Base-by-base conservation (phyloP, 2,113 vertebrate genomes). In the Smithornis capensis region DNA sequence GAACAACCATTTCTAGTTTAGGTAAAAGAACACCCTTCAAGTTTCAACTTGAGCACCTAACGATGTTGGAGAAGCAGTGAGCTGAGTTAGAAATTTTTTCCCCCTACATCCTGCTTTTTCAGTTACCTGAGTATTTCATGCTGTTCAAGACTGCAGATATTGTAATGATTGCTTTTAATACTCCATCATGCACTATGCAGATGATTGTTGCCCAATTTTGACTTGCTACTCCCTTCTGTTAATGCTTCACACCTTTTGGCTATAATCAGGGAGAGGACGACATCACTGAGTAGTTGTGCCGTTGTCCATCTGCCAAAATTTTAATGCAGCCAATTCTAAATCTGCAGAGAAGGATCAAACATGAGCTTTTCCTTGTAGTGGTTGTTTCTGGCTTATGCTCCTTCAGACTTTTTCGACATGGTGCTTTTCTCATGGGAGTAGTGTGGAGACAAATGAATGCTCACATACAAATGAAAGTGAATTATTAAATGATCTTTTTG, bases 31-130 rank as follows among this genome's bases (percentile, higher is more conserved):
- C 19, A 28, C 0, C 4, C 22, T 31, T 81, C 27, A 65, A 5
- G 23, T 64, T 68, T 50, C 23, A 86, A 42, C 63, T 75, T 71
- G 18, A 83, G 35, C n/a, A n/a, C n/a, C n/a, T n/a, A n/a, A n/a
- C n/a, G n/a, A n/a, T n/a, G n/a, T n/a, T n/a, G n/a, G 16, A 68
- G 31, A n/a, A 64, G 38, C 24, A 57, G 3, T 10, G 59, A 44
- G 8, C 19, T 0, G 2, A 52, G 14, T 22, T 22, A 35, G 7
- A 25, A 2, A 3, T 28, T 17, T 21, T 33, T 2, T 8, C 2
- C 1, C 23, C 14, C 38, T 50, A 8, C 3, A 18, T 42, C 23
- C 29, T 62, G 2, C 19, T 70, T 74, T 13, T 74, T 74, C 28
- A 3, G 3, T 75, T 55, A n/a, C 11, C 65, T 18, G 56, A 49